Evolutionary conservation across 1,140 invertebrate genomes (phyloP), one percentile per base, ranked within the genome.

Genomic region (Cryptotermes secundus): DNA sequence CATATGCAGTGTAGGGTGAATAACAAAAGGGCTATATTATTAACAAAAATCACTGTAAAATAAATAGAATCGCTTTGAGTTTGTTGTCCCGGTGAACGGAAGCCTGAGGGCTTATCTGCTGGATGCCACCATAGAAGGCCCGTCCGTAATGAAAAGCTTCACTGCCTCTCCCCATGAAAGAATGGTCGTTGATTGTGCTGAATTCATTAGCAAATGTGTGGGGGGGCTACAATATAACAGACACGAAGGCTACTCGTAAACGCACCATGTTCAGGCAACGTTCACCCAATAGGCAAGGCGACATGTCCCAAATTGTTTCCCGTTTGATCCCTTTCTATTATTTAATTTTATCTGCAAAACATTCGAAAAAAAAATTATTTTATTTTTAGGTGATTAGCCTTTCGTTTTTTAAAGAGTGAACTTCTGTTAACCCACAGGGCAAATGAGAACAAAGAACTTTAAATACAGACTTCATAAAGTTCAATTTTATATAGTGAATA

Each of bases 21-120:
- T 72, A 7, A 72, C 59, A 72, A 72, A 59, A 72, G 59, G 14
- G 59, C 59, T 14, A 72, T n/a, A 31, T 72, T 72, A 72, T 72
- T 72, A 72, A 72, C 59, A 72, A 72, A 72, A 72, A 72, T 72
- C 59, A n/a, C 59, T 26, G 59, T 72, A 72, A 72, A 72, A 72
- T 26, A 72, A 72, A 72, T 72, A n/a, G 59, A 72, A 72, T 72
- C 59, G 31, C 59, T 72, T 72, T 72, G 59, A 72, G 59, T 12
- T 72, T 72, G 26, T 72, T 72, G 59, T n/a, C 31, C 26, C 3
- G 26, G 59, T 72, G 59, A 72, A 72, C 31, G 14, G 59, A 16
- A 0, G 59, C 59, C 59, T 6, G 26, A 6, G 59, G 59, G 26
- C 31, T 26, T 26, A 72, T 72, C 59, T 31, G 59, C 59, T 26